Conservation (phyloP, 2,113 vertebrate genomes). For the Turnix velox region DNA sequence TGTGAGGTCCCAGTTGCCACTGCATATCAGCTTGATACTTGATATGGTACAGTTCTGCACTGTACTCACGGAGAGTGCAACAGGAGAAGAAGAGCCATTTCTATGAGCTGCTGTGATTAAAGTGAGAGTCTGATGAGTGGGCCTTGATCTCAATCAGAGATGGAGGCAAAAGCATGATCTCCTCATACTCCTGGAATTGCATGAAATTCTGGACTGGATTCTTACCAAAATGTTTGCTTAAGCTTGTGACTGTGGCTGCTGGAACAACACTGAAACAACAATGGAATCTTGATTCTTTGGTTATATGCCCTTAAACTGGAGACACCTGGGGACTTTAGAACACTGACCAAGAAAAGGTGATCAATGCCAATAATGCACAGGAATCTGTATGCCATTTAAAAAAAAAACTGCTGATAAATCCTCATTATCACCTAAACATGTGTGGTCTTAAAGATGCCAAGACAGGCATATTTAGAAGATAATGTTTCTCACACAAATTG, state of each 20-base stretch:
- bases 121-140: background rate
- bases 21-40: accelerated
- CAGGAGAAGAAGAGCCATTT: background rate
- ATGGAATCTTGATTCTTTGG: background rate
- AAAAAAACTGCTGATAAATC: background rate
- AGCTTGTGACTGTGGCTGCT: background rate
- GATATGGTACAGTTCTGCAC: background rate
- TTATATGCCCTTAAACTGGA: background rate
- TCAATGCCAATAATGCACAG: background rate
- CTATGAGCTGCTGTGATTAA: background rate
- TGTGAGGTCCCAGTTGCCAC: background rate
- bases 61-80: accelerated
- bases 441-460: background rate
- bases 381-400: background rate
- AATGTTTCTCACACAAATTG: background rate
- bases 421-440: background rate
- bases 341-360: background rate
- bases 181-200: background rate
- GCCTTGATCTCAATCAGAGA: background rate
- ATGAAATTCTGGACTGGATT: background rate
- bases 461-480: background rate
- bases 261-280: background rate
- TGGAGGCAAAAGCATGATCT: background rate
- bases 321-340: background rate
- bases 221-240: background rate